Evolutionary conservation across 2,888 invertebrate genomes (phyloP).

Genomic region (Laspeyria flexula): DNA sequence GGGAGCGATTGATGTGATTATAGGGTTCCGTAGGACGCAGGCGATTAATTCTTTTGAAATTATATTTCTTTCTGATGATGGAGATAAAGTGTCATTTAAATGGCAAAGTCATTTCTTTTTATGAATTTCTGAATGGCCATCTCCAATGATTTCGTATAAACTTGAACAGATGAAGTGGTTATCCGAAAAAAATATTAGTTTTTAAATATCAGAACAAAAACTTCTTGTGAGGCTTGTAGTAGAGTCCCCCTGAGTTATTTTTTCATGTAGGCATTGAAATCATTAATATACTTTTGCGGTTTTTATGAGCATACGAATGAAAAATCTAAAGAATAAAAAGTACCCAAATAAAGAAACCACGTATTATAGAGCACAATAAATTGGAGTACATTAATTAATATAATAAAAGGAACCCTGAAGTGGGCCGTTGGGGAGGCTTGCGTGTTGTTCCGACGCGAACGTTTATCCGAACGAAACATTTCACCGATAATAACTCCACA

Average conservation of each 20-base stretch:
- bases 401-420: conserved; percentile 63
- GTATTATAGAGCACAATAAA: conserved; percentile 15
- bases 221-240: no score
- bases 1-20: conserved; percentile 44
- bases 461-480: conserved; percentile 86
- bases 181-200: neutral
- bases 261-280: no score
- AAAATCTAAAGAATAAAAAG: no score
- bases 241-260: no score
- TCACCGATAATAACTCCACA: conserved; percentile 86
- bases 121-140: neutral
- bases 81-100: conserved; percentile 17
- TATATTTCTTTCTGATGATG: conserved; percentile 9
- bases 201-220: no score
- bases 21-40: conserved; percentile 58
- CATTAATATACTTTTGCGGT: no score
- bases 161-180: neutral
- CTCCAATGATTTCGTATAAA: neutral
- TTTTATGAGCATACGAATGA: no score
- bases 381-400: conserved; percentile 28
- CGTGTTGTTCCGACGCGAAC: conserved; percentile 75
- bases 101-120: neutral
- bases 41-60: conserved; percentile 8
- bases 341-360: neutral
- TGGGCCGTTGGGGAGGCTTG: conserved; percentile 63